Percentiles rank a stretch among this genome's conserved stretches.
phyloP scores from a whole-genome alignment of 1,140 invertebrate species.

The Luehdorfia chinensis region DNA sequence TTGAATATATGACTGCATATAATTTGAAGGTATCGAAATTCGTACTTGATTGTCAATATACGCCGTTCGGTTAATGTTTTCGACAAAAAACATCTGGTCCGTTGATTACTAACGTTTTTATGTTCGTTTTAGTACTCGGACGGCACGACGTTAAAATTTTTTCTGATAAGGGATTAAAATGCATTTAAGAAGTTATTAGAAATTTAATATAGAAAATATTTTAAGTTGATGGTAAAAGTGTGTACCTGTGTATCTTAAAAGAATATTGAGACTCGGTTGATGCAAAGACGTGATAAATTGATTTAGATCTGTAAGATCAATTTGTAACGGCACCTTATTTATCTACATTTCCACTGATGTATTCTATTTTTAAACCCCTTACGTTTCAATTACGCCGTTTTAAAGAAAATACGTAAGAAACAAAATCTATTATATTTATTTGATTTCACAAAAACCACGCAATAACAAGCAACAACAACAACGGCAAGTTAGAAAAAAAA shows the following conservation, averaged over 20 bases:
- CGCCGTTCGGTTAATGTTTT: slow-evolving; percentile 49
- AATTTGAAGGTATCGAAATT: slow-evolving; percentile 54
- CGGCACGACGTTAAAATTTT: too few relatives aligned
- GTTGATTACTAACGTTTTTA: slow-evolving; percentile 61
- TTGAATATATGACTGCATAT: slow-evolving; percentile 53
- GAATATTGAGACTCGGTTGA: neutral
- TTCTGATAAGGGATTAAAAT: too few relatives aligned
- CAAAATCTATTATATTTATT: too few relatives aligned
- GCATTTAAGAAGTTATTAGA: too few relatives aligned
- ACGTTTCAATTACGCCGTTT: too few relatives aligned
- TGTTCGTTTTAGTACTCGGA: slow-evolving; percentile 48
- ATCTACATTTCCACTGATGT: too few relatives aligned
- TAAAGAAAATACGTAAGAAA: too few relatives aligned
- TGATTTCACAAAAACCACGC: too few relatives aligned
- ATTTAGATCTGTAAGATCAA: slow-evolving; percentile 34
- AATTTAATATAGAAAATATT: slow-evolving; percentile 24
- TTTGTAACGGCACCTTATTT: slow-evolving; percentile 29
- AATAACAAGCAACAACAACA: too few relatives aligned
- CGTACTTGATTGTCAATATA: slow-evolving; percentile 56
- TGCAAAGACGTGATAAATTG: slow-evolving; percentile 7
- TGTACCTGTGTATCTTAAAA: neutral
- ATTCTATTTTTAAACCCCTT: too few relatives aligned
- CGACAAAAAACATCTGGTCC: slow-evolving; percentile 54
- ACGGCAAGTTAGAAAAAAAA: too few relatives aligned
- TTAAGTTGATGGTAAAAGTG: neutral